These are phyloP conservation scores for Syritta pipiens DNA, from an alignment of 2,888 invertebrate species.

Conservation along the genomic window DNA sequence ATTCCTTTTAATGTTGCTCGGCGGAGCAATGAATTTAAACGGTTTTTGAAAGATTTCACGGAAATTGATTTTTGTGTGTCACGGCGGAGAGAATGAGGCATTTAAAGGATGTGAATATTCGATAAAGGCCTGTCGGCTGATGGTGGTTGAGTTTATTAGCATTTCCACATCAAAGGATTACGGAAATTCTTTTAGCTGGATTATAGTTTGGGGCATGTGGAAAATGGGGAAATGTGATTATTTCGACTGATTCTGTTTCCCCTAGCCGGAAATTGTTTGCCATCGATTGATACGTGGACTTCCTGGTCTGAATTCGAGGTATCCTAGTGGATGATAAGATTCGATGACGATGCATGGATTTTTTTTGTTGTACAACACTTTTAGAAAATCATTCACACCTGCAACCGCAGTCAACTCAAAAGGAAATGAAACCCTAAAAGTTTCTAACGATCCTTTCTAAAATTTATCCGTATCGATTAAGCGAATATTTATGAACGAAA, in stretches of 20 bases:
- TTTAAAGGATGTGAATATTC: conserved; percentile 32
- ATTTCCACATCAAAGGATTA: neutral
- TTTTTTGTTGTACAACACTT: no score
- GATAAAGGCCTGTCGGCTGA: conserved; percentile 24
- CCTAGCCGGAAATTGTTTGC: neutral
- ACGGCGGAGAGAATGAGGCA: neutral
- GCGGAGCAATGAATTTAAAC: conserved; percentile 10
- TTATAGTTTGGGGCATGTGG: neutral
- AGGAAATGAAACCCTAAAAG: no score
- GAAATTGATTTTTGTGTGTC: conserved; percentile 50
- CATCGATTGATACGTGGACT: neutral
- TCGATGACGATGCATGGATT: no score
- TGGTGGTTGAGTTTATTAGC: conserved; percentile 1
- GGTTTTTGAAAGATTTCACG: conserved; percentile 12
- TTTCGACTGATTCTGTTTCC: neutral
- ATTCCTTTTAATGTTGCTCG: conserved; percentile 5
- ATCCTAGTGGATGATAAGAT: neutral
- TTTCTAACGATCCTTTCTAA: no score
- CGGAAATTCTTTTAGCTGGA: neutral
- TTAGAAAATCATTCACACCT: no score
- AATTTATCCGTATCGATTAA: no score
- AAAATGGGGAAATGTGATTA: no score
- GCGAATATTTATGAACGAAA: no score
- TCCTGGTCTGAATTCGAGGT: neutral
- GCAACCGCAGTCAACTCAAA: no score